A percentile compares a stretch with the other conserved stretches of the same genome.
Evolutionary conservation across 2,113 vertebrate genomes (phyloP).

Genomic region (Elachura formosa): DNA sequence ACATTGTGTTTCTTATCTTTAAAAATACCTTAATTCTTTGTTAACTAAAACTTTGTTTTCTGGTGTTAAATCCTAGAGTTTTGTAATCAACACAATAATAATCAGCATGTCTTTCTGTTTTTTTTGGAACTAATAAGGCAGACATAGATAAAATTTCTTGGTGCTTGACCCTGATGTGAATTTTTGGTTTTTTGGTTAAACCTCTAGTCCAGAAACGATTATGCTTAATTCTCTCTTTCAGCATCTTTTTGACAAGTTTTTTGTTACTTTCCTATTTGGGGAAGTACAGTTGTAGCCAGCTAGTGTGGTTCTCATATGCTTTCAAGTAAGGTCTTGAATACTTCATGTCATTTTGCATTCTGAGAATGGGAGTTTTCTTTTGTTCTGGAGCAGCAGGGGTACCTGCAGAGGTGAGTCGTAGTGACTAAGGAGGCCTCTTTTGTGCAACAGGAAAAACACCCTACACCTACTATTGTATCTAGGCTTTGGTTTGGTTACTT

Average conservation of each 20-base stretch:
- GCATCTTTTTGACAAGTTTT: neutral
- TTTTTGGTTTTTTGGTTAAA: neutral
- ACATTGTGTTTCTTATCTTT: neutral
- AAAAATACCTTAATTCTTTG: neutral
- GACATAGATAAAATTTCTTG: neutral
- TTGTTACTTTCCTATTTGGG: neutral
- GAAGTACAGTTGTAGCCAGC: neutral
- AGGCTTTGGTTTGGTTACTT: neutral
- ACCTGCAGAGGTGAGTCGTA: neutral
- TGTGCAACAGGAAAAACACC: neutral
- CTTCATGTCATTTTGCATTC: neutral
- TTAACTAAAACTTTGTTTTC: neutral
- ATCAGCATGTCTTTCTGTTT: neutral
- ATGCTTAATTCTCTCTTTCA: neutral
- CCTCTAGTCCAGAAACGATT: neutral
- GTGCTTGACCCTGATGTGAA: neutral
- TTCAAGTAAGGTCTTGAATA: neutral
- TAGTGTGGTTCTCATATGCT: neutral
- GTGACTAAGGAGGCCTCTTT: neutral
- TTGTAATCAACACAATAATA: neutral
- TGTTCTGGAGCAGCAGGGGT: neutral
- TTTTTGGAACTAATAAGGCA: neutral
- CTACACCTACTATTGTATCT: neutral
- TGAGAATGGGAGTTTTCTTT: neutral
- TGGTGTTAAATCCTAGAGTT: neutral